Percentiles rank a stretch among this genome's conserved stretches.
These are phyloP conservation scores for Steromphala cineraria DNA, from an alignment of 2,888 invertebrate species.

Conservation along the genomic window DNA sequence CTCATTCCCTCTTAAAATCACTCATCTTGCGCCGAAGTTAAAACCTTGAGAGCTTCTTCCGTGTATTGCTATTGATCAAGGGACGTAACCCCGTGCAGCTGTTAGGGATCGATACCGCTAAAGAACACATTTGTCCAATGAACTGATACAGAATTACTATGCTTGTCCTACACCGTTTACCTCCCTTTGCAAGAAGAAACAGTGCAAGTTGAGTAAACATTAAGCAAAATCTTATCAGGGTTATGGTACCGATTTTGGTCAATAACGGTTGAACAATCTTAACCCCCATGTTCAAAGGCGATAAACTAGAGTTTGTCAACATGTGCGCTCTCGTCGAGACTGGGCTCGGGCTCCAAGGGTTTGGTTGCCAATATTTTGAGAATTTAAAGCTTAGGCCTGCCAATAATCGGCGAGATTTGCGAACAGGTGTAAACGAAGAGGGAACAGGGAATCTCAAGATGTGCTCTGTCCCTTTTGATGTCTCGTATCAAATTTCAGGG, in stretches of 20 bases:
- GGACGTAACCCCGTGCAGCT: slow-evolving; percentile 23
- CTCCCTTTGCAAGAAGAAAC: not conserved
- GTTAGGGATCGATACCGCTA: slow-evolving; percentile 22
- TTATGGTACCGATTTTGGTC: not conserved
- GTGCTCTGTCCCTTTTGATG: not conserved
- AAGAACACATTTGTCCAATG: slow-evolving; percentile 31
- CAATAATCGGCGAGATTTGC: slow-evolving; percentile 9
- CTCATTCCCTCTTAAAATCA: slow-evolving; percentile 18
- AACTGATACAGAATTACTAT: not conserved
- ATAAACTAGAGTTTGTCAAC: slow-evolving; percentile 23
- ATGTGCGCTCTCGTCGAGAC: not conserved
- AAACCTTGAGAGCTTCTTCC: slow-evolving; percentile 17
- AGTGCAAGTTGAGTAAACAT: not conserved
- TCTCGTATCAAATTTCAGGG: slow-evolving; percentile 7
- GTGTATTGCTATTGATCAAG: slow-evolving; percentile 21
- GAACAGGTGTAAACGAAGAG: not conserved
- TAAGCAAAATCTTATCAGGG: not conserved
- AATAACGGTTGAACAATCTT: slow-evolving; percentile 13
- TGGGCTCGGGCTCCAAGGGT: not conserved
- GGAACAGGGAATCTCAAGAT: not conserved
- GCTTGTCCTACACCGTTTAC: not conserved
- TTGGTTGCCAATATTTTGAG: slow-evolving; percentile 18
- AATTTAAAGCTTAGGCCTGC: slow-evolving; percentile 8
- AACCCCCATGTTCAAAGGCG: slow-evolving; percentile 7
- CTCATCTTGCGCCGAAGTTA: slow-evolving; percentile 19